Percentiles rank a stretch among this genome's conserved stretches.
Evolutionary conservation across 2,797 vertebrate genomes (phyloP).

Genomic region (Xyrichtys novacula): DNA sequence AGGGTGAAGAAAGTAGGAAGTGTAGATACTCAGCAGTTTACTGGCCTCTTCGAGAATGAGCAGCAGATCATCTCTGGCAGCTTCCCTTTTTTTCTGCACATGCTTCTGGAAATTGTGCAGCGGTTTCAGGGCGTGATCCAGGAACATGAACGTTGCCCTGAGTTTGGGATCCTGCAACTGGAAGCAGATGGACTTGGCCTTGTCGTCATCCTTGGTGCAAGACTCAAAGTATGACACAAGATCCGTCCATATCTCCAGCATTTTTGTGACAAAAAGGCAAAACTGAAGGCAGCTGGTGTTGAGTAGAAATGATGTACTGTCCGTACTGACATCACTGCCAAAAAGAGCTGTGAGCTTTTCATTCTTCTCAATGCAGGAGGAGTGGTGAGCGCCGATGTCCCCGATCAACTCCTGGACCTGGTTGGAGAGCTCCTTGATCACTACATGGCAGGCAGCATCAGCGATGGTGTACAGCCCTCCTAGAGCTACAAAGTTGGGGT

Average conservation of each 20-base stretch:
- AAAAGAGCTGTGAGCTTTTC: conserved; percentile 76
- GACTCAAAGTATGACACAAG: conserved; percentile 75
- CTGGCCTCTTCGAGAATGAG: conserved; percentile 77
- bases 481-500: conserved; percentile 69
- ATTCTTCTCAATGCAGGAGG: conserved; percentile 61
- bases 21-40: conserved; percentile 74
- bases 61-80: conserved; percentile 54
- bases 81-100: conserved; percentile 55
- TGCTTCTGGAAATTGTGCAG: conserved; percentile 72
- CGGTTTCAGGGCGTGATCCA: conserved; percentile 78
- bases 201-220: conserved; percentile 53
- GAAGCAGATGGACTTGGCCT: conserved; percentile 70
- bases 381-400: conserved; percentile 73
- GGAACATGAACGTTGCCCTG: conserved; percentile 78
- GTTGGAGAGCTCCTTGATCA: conserved; percentile 64
- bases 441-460: conserved; percentile 74
- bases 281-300: conserved; percentile 72
- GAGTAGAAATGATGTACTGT: conserved; percentile 38
- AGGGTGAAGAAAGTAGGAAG: conserved; percentile 77
- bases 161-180: conserved; percentile 78
- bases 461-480: conserved; percentile 72
- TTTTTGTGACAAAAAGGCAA: conserved; percentile 62
- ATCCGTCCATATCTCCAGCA: conserved; percentile 78
- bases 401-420: conserved; percentile 71
- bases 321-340: conserved; percentile 39